Evolutionary conservation across 2,888 invertebrate genomes (phyloP).

Genomic region (Cyaniris semiargus): DNA sequence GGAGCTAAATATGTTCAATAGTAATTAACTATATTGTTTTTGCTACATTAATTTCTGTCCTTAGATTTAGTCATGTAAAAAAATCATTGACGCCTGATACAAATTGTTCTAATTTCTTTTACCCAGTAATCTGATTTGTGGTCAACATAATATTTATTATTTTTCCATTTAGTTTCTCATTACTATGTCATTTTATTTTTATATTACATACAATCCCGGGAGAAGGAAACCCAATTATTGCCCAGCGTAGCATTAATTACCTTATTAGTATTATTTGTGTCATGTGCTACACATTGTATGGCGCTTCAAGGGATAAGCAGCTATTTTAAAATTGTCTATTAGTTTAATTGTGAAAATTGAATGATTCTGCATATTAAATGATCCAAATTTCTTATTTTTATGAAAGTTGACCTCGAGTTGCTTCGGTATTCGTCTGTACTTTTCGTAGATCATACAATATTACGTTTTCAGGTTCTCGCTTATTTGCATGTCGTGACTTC

Average conservation of each 20-base stretch:
- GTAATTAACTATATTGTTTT: neutral
- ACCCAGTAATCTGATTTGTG: constrained; percentile 14
- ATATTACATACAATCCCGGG: constrained; percentile 68
- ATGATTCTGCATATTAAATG: neutral
- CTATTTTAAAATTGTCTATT: neutral
- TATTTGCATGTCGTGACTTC: constrained; percentile 7
- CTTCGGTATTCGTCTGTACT: neutral
- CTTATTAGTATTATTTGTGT: constrained; percentile 32
- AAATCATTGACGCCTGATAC: neutral
- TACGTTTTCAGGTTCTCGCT: neutral
- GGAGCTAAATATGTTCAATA: neutral
- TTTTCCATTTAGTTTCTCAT: constrained; percentile 75
- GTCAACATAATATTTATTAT: constrained; percentile 48
- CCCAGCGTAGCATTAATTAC: constrained; percentile 12
- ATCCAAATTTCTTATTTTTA: neutral
- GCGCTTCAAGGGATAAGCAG: neutral
- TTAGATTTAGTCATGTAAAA: neutral
- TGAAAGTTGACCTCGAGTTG: constrained; percentile 2
- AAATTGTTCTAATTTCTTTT: neutral
- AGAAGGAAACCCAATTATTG: constrained; percentile 57
- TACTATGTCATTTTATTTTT: constrained; percentile 72
- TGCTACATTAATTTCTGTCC: neutral
- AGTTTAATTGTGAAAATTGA: neutral
- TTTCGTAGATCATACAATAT: neutral
- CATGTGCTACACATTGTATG: neutral